Conservation (phyloP, 2,888 invertebrate genomes). For the Hirtodrosophila duncani region DNA sequence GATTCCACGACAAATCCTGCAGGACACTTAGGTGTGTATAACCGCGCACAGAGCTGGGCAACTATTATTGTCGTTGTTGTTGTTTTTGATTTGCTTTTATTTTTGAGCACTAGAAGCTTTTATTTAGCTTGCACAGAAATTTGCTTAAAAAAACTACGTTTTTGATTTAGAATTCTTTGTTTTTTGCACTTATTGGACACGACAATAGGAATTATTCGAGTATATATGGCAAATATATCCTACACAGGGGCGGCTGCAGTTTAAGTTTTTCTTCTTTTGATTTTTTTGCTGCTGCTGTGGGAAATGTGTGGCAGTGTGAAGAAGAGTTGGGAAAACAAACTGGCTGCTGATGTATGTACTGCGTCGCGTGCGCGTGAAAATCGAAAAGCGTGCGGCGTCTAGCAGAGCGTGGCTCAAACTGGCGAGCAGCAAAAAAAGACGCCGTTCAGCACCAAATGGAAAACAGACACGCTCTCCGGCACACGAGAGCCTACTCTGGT, state of each 20-base stretch:
- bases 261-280: constrained; percentile 7
- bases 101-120: too few relatives aligned
- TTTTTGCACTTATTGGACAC: constrained; percentile 18
- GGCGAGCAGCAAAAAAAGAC: constrained; percentile 50
- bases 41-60: constrained; percentile 43
- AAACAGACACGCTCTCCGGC: constrained; percentile 1
- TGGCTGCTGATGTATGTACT: too few relatives aligned
- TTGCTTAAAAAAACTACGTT: too few relatives aligned
- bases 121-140: too few relatives aligned
- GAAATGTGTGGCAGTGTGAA: constrained; percentile 6
- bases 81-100: too few relatives aligned
- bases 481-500: constrained; percentile 10
- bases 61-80: too few relatives aligned
- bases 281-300: constrained; percentile 5
- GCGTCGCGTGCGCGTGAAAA: constrained; percentile 46
- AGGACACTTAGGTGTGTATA: constrained; percentile 61
- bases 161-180: too few relatives aligned
- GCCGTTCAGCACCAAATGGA: constrained; percentile 21
- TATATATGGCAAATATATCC: constrained; percentile 32
- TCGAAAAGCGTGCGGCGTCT: constrained; percentile 59
- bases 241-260: constrained; percentile 32
- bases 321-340: constrained; percentile 32
- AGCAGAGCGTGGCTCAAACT: constrained; percentile 70
- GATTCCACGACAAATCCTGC: too few relatives aligned
- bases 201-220: constrained; percentile 35